These are phyloP conservation scores for Amaurobius ferox DNA, from an alignment of 2,888 invertebrate species.

Conservation along the genomic window DNA sequence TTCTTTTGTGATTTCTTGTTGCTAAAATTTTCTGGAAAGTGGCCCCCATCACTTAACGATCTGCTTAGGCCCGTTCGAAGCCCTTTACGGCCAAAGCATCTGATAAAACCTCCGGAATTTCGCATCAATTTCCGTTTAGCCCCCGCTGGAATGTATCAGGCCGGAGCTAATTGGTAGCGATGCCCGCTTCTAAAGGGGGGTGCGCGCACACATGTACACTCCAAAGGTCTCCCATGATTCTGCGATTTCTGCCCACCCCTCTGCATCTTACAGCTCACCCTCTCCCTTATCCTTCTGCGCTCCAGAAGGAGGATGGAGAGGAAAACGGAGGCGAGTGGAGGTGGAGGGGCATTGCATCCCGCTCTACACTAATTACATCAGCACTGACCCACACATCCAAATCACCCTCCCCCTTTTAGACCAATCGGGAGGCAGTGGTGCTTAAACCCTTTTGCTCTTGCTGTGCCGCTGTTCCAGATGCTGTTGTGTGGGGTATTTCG, in stretches of 20 bases:
- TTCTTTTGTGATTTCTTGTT: no score
- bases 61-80: background rate
- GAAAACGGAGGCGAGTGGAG: no score
- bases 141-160: slow-evolving; percentile 57
- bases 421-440: slow-evolving; percentile 53
- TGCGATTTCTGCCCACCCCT: slow-evolving; percentile 10
- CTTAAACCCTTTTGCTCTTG: slow-evolving; percentile 64
- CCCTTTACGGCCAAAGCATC: slow-evolving; percentile 14
- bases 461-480: slow-evolving; percentile 39
- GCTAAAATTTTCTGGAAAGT: no score
- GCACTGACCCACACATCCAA: slow-evolving; percentile 69
- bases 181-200: slow-evolving; percentile 24
- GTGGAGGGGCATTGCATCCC: slow-evolving; percentile 3
- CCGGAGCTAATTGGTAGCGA: slow-evolving; percentile 60
- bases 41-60: background rate
- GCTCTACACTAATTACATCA: slow-evolving; percentile 70
- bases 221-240: slow-evolving; percentile 18
- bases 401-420: slow-evolving; percentile 36
- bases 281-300: background rate
- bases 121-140: slow-evolving; percentile 59
- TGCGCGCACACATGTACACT: background rate
- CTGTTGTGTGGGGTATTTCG: slow-evolving; percentile 62
- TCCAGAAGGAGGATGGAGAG: slow-evolving; percentile 24
- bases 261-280: slow-evolving; percentile 23
- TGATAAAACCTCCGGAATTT: slow-evolving; percentile 43